Conservation (phyloP, 1,140 invertebrate species). For the Sinonovacula constricta region DNA sequence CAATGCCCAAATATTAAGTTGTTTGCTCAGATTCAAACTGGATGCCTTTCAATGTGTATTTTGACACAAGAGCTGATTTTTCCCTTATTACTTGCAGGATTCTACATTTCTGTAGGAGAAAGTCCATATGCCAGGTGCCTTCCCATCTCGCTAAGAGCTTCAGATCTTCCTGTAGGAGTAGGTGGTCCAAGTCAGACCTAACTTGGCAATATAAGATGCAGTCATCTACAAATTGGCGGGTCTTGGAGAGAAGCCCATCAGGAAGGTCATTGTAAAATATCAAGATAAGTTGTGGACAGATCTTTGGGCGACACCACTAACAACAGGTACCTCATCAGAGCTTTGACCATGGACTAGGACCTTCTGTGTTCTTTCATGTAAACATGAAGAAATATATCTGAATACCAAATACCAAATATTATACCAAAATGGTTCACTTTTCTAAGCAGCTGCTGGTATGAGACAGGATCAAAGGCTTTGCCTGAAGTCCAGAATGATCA, state of each 20-base stretch:
- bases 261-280: too few species aligned
- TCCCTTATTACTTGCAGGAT: not conserved
- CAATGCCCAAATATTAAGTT: not conserved
- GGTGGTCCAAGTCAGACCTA: not conserved
- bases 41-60: not conserved
- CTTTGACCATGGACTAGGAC: too few species aligned
- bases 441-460: too few species aligned
- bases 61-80: not conserved
- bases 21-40: not conserved
- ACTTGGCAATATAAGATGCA: not conserved
- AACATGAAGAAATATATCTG: too few species aligned
- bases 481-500: too few species aligned
- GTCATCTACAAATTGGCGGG: not conserved
- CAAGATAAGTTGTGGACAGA: too few species aligned
- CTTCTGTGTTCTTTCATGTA: too few species aligned
- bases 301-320: too few species aligned
- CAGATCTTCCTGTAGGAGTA: not conserved
- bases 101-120: constrained; percentile 7
- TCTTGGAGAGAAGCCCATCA: not conserved
- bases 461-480: too few species aligned
- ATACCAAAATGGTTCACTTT: too few species aligned
- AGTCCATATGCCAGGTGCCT: not conserved
- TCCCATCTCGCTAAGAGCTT: not conserved
- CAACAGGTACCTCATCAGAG: too few species aligned
- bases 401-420: too few species aligned